These are phyloP conservation scores for Nemoura dubitans DNA, from an alignment of 2,888 invertebrate species.

Conservation along the genomic window DNA sequence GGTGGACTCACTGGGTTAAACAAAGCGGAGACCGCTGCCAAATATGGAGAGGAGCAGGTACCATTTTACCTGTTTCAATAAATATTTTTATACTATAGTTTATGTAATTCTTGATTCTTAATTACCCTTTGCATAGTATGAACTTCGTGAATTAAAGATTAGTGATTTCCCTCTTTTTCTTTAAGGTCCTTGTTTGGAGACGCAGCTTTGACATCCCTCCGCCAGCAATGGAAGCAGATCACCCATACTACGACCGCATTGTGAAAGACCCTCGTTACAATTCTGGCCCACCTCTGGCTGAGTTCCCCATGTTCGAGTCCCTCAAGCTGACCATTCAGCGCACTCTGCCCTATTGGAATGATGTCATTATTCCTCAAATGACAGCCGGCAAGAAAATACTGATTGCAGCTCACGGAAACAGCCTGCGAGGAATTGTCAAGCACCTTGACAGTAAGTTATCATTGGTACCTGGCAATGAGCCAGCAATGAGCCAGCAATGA, in stretches of 20 bases:
- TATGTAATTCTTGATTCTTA: not conserved
- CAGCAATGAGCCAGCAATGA: no score
- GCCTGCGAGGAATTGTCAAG: constrained; percentile 85
- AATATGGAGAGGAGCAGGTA: constrained; percentile 86
- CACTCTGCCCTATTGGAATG: constrained; percentile 87
- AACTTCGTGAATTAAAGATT: no score
- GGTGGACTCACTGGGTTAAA: constrained; percentile 87
- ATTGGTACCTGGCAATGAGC: no score
- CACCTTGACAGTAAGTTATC: constrained; percentile 77
- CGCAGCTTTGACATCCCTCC: constrained; percentile 85
- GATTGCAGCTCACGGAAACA: constrained; percentile 88
- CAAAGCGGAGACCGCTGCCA: constrained; percentile 84
- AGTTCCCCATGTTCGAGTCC: constrained; percentile 86
- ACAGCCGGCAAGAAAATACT: constrained; percentile 81
- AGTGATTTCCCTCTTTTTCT: no score
- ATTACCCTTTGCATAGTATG: no score
- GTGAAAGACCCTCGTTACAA: constrained; percentile 78
- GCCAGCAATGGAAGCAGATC: constrained; percentile 79
- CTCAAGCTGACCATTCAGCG: constrained; percentile 82
- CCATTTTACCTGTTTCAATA: not conserved
- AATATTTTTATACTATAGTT: not conserved
- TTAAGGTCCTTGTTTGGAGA: constrained; percentile 84
- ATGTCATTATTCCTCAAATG: constrained; percentile 82
- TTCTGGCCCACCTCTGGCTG: constrained; percentile 72
- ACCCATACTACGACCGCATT: constrained; percentile 79